These are phyloP conservation scores for Ctenosaura bakeri DNA, from an alignment of 2,797 vertebrate genomes.

Conservation along the genomic window DNA sequence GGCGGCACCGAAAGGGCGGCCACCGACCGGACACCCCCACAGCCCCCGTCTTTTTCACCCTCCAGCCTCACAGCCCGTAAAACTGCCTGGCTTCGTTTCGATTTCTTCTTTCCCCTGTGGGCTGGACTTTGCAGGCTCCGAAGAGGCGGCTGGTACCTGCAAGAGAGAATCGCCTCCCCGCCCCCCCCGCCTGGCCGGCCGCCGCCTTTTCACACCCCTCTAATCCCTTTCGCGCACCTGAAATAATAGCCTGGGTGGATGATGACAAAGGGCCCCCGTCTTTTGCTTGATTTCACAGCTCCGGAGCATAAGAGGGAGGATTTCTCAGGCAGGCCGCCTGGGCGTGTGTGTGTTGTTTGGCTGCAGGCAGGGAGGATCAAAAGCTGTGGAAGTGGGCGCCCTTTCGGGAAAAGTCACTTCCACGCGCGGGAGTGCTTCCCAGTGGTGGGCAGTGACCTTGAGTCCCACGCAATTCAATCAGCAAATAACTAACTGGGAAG, in stretches of 20 bases:
- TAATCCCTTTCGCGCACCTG: conserved; percentile 87
- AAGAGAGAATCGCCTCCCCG: conserved; percentile 52
- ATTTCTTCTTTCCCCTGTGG: conserved; percentile 45
- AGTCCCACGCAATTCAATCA: no score
- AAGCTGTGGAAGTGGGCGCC: not conserved
- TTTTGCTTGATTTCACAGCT: conserved; percentile 47
- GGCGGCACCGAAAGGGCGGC: no score
- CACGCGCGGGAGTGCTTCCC: not conserved
- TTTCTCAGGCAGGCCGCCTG: not conserved
- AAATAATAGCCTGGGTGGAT: conserved; percentile 80
- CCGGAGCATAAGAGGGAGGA: not conserved
- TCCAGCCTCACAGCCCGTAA: not conserved
- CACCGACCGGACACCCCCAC: no score
- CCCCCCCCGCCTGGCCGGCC: conserved; percentile 40
- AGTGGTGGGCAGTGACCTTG: not conserved
- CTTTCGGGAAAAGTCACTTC: not conserved
- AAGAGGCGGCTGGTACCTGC: conserved; percentile 58
- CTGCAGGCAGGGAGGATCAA: conserved; percentile 11
- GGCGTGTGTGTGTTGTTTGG: not conserved
- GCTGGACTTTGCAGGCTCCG: conserved; percentile 47
- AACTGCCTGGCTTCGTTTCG: not conserved
- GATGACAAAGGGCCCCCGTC: conserved; percentile 74
- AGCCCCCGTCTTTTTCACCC: not conserved
- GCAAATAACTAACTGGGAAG: no score
- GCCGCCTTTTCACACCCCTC: conserved; percentile 68